Percentiles rank a stretch among this genome's conserved stretches.
These are phyloP conservation scores for Leistus spinibarbis DNA, from an alignment of 2,888 invertebrate species.

Conservation along the genomic window DNA sequence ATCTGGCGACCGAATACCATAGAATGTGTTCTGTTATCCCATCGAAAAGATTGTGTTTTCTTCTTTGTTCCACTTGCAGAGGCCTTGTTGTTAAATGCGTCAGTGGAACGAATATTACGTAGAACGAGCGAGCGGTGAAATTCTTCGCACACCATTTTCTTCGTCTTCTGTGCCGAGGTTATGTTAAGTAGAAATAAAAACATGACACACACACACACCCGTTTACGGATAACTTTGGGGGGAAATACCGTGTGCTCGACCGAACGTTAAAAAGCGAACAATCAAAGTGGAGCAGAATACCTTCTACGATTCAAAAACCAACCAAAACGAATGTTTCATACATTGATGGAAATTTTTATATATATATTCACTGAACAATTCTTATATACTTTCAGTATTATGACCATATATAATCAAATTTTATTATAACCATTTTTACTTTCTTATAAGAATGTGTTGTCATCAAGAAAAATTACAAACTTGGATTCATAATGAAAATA, in stretches of 20 bases:
- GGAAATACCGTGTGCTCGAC: neutral
- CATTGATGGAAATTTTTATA: neutral
- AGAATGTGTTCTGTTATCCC: neutral
- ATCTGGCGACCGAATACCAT: neutral
- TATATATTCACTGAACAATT: neutral
- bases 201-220: slow-evolving; percentile 2
- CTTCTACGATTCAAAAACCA: neutral
- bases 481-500: too few relatives aligned
- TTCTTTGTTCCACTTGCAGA: neutral
- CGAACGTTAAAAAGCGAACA: slow-evolving; percentile 9
- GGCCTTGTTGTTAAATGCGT: slow-evolving; percentile 18
- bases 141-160: slow-evolving; percentile 3
- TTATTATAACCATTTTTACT: neutral
- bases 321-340: neutral
- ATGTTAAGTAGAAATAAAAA: slow-evolving; percentile 21
- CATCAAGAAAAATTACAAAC: too few relatives aligned
- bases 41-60: neutral
- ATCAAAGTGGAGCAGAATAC: neutral
- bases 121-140: slow-evolving; percentile 13
- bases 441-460: neutral
- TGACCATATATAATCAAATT: neutral
- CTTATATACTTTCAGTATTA: neutral
- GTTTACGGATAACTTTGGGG: neutral
- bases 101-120: slow-evolving; percentile 29
- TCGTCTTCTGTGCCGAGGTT: neutral